Evolutionary conservation across 2,797 vertebrate genomes (phyloP).

Genomic region (Leptodactylus fallax): DNA sequence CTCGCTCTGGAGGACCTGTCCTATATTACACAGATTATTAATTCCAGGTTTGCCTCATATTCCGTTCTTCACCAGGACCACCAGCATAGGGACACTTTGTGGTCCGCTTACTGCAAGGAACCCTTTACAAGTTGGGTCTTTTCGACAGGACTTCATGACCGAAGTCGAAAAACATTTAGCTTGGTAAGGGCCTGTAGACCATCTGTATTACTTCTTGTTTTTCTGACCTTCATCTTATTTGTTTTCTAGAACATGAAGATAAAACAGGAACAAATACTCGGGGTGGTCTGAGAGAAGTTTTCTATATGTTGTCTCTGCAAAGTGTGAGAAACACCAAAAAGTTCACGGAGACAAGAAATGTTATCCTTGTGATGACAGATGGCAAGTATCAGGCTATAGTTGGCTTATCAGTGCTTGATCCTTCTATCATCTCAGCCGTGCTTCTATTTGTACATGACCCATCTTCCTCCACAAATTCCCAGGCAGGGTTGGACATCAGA

Average conservation of each 20-base stretch:
- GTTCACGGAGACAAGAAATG: constrained; percentile 16
- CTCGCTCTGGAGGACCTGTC: background rate
- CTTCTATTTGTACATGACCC: background rate
- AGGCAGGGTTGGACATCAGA: background rate
- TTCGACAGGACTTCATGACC: background rate
- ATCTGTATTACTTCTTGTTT: background rate
- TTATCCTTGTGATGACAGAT: constrained; percentile 48
- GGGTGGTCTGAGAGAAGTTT: background rate
- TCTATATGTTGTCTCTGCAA: constrained; percentile 7
- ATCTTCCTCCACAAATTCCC: background rate
- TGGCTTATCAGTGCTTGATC: background rate
- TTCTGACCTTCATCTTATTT: background rate
- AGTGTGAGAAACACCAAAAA: background rate
- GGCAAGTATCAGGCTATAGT: background rate
- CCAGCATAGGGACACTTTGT: background rate
- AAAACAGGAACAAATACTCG: constrained; percentile 54
- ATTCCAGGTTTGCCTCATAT: background rate
- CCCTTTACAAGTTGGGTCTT: background rate
- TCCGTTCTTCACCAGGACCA: background rate
- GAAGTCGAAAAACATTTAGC: background rate
- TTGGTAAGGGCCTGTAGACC: background rate
- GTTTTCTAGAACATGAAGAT: constrained; percentile 32
- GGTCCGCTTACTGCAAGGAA: background rate
- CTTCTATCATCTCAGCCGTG: background rate
- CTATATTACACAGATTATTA: background rate